These are phyloP conservation scores for Drosophila jambulina DNA, from an alignment of 1,140 invertebrate genomes.

Conservation along the genomic window DNA sequence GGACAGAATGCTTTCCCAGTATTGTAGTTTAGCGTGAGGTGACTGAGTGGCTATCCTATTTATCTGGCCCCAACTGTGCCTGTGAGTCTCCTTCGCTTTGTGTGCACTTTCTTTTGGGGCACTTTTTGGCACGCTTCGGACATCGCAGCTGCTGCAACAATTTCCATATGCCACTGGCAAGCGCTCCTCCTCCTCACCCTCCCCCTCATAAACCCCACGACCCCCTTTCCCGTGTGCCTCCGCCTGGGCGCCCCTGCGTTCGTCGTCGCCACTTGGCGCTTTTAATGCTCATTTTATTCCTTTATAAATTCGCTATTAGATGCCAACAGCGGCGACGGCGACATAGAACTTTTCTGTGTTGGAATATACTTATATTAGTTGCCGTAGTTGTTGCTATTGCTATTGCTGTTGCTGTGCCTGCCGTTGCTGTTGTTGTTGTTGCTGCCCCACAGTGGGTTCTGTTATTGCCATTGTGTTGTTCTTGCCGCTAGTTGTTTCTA, in stretches of 20 bases:
- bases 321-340: slow-evolving; percentile 66
- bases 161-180: slow-evolving; percentile 42
- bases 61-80: background rate
- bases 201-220: background rate
- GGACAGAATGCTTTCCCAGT: too few relatives aligned
- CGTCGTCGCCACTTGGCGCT: slow-evolving; percentile 31
- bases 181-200: background rate
- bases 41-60: background rate
- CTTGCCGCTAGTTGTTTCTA: slow-evolving; percentile 39
- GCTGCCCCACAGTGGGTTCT: slow-evolving; percentile 42
- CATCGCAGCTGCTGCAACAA: slow-evolving; percentile 45
- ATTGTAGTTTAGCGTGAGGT: background rate
- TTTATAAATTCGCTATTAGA: slow-evolving; percentile 78
- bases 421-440: slow-evolving; percentile 27
- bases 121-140: slow-evolving; percentile 67
- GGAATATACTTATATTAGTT: slow-evolving; percentile 55
- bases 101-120: slow-evolving; percentile 37
- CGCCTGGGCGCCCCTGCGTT: background rate
- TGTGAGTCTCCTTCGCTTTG: background rate
- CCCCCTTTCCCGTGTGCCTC: background rate
- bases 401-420: slow-evolving; percentile 6
- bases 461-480: slow-evolving; percentile 39
- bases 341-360: slow-evolving; percentile 73
- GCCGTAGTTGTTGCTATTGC: slow-evolving; percentile 33
- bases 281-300: slow-evolving; percentile 81